Percentiles rank a stretch among this genome's conserved stretches.
Conservation (phyloP, 1,140 invertebrate species). For the Arctopsyche grandis region DNA sequence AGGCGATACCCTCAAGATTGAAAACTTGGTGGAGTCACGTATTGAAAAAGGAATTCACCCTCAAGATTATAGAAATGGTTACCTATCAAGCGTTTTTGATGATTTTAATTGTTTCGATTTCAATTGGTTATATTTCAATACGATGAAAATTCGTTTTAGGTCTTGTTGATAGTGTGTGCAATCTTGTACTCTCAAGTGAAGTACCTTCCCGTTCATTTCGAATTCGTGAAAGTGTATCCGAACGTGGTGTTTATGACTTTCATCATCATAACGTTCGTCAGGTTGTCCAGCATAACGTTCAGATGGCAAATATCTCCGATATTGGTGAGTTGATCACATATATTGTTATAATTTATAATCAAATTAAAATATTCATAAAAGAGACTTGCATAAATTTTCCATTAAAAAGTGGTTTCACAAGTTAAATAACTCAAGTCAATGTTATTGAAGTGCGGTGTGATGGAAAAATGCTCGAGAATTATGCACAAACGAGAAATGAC, state of each 20-base stretch:
- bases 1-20: too few species aligned
- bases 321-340: slow-evolving; percentile 19
- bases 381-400: too few species aligned
- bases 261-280: neutral
- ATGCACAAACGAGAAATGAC: too few species aligned
- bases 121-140: too few species aligned
- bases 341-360: neutral
- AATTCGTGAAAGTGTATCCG: neutral
- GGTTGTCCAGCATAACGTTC: neutral
- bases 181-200: neutral
- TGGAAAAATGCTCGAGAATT: too few species aligned
- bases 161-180: neutral
- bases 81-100: neutral
- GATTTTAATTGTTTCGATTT: too few species aligned
- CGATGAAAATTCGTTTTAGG: neutral
- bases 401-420: too few species aligned
- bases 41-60: neutral
- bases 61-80: neutral
- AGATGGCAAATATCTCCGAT: neutral
- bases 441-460: too few species aligned
- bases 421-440: too few species aligned
- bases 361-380: too few species aligned
- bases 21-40: neutral
- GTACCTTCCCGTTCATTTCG: neutral
- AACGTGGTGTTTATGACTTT: slow-evolving; percentile 2